Percentiles rank a stretch among this genome's conserved stretches.
phyloP scores from a whole-genome alignment of 2,888 invertebrate genomes.

The Drosophila hawaiiensis region DNA sequence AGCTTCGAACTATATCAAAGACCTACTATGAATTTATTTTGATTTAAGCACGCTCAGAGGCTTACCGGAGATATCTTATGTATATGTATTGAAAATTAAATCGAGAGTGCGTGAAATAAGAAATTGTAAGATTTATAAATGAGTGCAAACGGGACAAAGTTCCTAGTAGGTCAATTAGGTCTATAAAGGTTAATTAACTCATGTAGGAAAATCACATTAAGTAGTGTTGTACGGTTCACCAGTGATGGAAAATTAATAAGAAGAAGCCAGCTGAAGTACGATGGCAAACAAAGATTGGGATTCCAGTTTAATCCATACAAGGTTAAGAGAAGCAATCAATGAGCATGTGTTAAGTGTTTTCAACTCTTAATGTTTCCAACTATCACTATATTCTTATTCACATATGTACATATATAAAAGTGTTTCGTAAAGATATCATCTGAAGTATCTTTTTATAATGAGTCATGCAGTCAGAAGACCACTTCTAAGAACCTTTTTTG shows the following conservation, averaged over 20 bases:
- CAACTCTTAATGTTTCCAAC: background rate
- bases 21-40: no score
- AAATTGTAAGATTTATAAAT: background rate
- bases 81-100: background rate
- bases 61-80: background rate
- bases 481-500: background rate
- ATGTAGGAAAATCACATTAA: no score
- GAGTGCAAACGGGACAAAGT: background rate
- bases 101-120: background rate
- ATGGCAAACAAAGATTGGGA: background rate
- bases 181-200: background rate
- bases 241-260: no score
- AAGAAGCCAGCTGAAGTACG: no score
- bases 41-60: background rate
- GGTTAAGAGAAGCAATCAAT: no score
- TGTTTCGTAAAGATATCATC: background rate
- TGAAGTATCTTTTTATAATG: background rate
- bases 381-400: background rate
- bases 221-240: no score
- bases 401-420: background rate
- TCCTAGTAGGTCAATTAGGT: background rate
- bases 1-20: background rate
- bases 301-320: background rate
- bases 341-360: background rate
- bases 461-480: background rate